Base-by-base conservation (phyloP, 2,888 invertebrate genomes). In the Gari tellinella region DNA sequence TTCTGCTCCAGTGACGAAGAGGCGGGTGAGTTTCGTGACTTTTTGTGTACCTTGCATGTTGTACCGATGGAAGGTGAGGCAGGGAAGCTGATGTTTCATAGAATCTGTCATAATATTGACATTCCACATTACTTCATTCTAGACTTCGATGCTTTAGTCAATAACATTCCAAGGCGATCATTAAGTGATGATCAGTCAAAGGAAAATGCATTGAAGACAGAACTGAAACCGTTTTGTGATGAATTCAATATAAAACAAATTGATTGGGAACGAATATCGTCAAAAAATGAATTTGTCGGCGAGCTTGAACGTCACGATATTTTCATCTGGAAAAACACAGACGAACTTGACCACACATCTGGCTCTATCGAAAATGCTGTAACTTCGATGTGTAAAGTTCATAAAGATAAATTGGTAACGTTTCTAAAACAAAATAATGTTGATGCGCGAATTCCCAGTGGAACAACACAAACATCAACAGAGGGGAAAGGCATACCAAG, bases 21-120 rank as follows among this genome's bases (percentile, higher is more conserved):
- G 12, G 21, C 14, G 3, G 38, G 37, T n/a, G 19, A 2, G 1
- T 43, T 62, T 19, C 1, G 15, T 1, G 4, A 19, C 8, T 52
- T 53, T 25, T 12, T 62, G 37, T 8, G n/a, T 8, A 21, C 62
- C 21, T 37, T 62, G n/a, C 52, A 53, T n/a, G 41, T 55, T 12
- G 21, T 55, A 21, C 8, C 15, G 4, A 15, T 55, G 25, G 37
- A 40, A 7, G 55, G 55, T 2, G 55, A 55, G n/a, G 41, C 41
- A 1, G 41, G 41, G 2, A 55, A 55, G 25, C 14, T 10, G 21
- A 55, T 40, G 21, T 23, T 55, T 15, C 25, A 55, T 12, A 40
- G 21, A 5, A 25, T 55, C 12, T 55, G 55, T 41, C 40, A 23
- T 4, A 55, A 5, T 40, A 21, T 55, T 1, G 55, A 55, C 21